A percentile compares a stretch with the other conserved stretches of the same genome.
These are phyloP conservation scores for Cirrhinus mrigala DNA, from an alignment of 2,797 vertebrate genomes.

Conservation along the genomic window DNA sequence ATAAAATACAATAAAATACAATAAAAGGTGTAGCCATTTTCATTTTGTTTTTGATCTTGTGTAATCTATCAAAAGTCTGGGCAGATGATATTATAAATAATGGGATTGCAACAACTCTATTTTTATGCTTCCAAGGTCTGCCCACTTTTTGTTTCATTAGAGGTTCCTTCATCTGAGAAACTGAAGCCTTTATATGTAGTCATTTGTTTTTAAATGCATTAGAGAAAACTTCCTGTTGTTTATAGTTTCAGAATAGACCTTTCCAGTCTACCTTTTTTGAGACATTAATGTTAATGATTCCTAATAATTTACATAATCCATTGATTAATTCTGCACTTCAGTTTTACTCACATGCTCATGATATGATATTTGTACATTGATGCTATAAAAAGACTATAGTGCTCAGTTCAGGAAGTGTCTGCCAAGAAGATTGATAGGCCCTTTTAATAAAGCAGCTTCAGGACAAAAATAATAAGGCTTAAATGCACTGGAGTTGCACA, in stretches of 20 bases:
- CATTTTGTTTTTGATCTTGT: conserved; percentile 19
- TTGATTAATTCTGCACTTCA: neutral
- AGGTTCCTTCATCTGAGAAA: neutral
- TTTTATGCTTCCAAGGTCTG: neutral
- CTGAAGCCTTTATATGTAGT: neutral
- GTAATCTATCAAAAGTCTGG: neutral
- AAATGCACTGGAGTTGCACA: too few species aligned
- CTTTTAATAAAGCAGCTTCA: too few species aligned
- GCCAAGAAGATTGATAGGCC: too few species aligned
- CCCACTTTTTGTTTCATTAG: neutral
- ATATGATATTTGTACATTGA: neutral
- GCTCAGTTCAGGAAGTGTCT: too few species aligned
- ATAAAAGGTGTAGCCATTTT: conserved; percentile 16
- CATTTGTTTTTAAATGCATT: neutral
- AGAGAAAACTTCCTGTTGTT: neutral
- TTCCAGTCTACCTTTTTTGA: neutral
- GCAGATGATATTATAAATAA: neutral
- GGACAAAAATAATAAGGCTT: too few species aligned
- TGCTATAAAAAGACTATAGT: neutral
- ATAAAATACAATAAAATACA: too few species aligned
- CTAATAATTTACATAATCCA: neutral
- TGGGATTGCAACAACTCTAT: neutral
- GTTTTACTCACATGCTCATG: neutral
- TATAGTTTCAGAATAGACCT: neutral
- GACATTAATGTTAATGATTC: neutral